A percentile compares a stretch with the other conserved stretches of the same genome.
phyloP scores from a whole-genome alignment of 2,888 invertebrate species.

The Ceraclea dissimilis region DNA sequence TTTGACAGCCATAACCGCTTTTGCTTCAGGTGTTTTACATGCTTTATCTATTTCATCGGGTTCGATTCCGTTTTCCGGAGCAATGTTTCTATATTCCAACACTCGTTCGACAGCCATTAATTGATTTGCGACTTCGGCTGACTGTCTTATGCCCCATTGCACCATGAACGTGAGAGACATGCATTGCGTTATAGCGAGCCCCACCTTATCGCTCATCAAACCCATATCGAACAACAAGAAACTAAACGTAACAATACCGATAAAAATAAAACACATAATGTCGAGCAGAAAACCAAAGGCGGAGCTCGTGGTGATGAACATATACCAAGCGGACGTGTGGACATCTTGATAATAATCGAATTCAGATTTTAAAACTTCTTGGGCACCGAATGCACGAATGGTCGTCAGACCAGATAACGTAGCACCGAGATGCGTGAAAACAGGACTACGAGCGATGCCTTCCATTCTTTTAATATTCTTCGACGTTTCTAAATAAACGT shows the following conservation, averaged over 20 bases:
- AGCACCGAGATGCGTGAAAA: slow-evolving; percentile 77
- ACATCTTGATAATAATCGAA: slow-evolving; percentile 53
- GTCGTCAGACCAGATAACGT: slow-evolving; percentile 70
- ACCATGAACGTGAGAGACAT: slow-evolving; percentile 52
- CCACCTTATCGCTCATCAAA: slow-evolving; percentile 50
- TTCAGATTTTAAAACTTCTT: slow-evolving; percentile 55
- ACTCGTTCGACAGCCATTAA: slow-evolving; percentile 79
- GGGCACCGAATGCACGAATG: slow-evolving; percentile 63
- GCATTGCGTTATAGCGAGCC: slow-evolving; percentile 59
- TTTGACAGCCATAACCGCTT: slow-evolving; percentile 4
- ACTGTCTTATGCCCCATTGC: slow-evolving; percentile 76
- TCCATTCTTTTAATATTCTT: slow-evolving; percentile 60
- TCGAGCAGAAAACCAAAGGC: slow-evolving; percentile 62
- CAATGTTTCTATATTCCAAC: slow-evolving; percentile 69
- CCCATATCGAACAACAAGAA: slow-evolving; percentile 46
- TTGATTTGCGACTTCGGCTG: slow-evolving; percentile 72
- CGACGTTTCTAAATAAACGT: slow-evolving; percentile 59
- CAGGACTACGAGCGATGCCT: slow-evolving; percentile 67
- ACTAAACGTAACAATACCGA: slow-evolving; percentile 56
- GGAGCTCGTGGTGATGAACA: slow-evolving; percentile 53
- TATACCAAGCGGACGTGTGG: slow-evolving; percentile 60
- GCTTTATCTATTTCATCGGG: slow-evolving; percentile 20
- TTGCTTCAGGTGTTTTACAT: slow-evolving; percentile 1
- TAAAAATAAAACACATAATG: slow-evolving; percentile 55
- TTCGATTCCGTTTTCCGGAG: slow-evolving; percentile 40